phyloP scores from a whole-genome alignment of 1,140 invertebrate genomes.

The Drosophila micromelanica region DNA sequence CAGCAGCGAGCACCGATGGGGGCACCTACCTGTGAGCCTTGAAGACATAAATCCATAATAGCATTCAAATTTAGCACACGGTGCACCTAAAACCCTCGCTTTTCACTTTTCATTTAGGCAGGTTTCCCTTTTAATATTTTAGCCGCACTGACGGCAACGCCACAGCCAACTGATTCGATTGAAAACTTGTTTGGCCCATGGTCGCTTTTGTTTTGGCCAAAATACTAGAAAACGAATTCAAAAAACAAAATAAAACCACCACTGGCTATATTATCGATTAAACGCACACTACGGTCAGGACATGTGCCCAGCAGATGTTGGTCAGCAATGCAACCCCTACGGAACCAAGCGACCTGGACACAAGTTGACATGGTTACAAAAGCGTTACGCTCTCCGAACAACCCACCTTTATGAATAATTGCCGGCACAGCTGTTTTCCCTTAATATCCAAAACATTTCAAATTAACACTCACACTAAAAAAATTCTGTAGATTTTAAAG shows the following conservation, averaged over 20 bases:
- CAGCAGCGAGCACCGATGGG: background rate
- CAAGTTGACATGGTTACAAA: slow-evolving; percentile 56
- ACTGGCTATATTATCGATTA: slow-evolving; percentile 50
- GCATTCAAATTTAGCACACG: slow-evolving; percentile 21
- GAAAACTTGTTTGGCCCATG: slow-evolving; percentile 25
- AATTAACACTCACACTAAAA: background rate
- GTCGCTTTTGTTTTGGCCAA: slow-evolving; percentile 44
- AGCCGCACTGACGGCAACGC: slow-evolving; percentile 41
- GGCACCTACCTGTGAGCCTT: slow-evolving; percentile 69
- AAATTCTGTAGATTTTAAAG: no score
- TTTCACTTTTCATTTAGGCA: slow-evolving; percentile 51
- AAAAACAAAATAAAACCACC: slow-evolving; percentile 20
- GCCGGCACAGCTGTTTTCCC: slow-evolving; percentile 21
- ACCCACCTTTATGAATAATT: background rate
- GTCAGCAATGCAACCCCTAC: slow-evolving; percentile 63
- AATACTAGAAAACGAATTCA: background rate
- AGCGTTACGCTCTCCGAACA: background rate
- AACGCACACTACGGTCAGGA: slow-evolving; percentile 34
- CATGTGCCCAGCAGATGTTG: slow-evolving; percentile 59
- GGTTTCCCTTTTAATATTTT: background rate
- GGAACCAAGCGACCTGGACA: background rate
- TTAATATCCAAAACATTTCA: background rate
- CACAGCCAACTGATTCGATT: slow-evolving; percentile 62
- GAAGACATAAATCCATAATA: slow-evolving; percentile 84
- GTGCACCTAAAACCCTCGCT: slow-evolving; percentile 18